A percentile compares a stretch with the other conserved stretches of the same genome.
Evolutionary conservation across 92 coral and sea anemone species (phyloP).

Genomic region (Siderastrea siderea): DNA sequence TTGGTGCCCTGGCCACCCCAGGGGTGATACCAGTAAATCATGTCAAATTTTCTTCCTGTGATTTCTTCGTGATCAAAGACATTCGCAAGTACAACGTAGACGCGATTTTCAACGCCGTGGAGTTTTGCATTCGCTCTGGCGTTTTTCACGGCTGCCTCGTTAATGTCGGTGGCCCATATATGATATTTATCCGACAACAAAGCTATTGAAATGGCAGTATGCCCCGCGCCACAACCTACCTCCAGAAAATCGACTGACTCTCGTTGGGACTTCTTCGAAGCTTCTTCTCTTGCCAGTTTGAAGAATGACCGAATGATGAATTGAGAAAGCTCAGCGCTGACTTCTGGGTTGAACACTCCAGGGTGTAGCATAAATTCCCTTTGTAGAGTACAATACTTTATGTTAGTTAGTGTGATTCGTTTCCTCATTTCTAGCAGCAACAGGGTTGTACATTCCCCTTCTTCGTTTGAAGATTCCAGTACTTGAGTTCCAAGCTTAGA

Average conservation of each 20-base stretch:
- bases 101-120: constrained; percentile 44
- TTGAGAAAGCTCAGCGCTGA: not conserved
- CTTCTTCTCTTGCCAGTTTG: not conserved
- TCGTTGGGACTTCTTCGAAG: not conserved
- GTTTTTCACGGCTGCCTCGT: constrained; percentile 44
- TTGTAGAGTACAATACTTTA: not conserved
- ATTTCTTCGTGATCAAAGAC: constrained; percentile 52
- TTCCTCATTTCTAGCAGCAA: not conserved
- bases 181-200: constrained; percentile 37
- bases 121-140: constrained; percentile 38
- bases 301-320: not conserved
- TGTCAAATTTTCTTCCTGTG: constrained; percentile 46
- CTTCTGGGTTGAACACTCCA: not conserved
- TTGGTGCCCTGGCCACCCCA: constrained; percentile 33
- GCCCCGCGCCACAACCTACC: constrained; percentile 52
- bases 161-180: constrained; percentile 48
- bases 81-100: constrained; percentile 22
- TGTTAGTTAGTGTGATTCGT: not conserved
- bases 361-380: not conserved
- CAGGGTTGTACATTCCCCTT: not conserved
- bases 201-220: constrained; percentile 37
- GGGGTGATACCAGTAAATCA: constrained; percentile 52
- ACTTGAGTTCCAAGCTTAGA: too few relatives aligned
- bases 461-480: not conserved
- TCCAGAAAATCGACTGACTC: constrained; percentile 25